Base-by-base conservation (phyloP, 2,888 invertebrate genomes). In the Phyllotreta cruciferae region DNA sequence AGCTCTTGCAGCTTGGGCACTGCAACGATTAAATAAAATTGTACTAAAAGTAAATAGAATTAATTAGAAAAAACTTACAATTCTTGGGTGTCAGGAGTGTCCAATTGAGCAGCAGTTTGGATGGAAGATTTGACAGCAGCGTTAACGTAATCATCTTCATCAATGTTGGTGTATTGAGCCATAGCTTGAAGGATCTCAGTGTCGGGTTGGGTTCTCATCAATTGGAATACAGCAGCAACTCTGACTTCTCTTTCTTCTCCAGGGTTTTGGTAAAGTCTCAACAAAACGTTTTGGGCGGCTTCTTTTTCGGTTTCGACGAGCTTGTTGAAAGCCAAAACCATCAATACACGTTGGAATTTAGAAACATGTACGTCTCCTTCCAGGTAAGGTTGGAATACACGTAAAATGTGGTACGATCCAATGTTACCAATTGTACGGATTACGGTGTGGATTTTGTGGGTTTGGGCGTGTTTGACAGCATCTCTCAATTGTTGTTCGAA, bases 81-180 rank as follows among this genome's bases (percentile, higher is more conserved):
- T 47, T 64, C 8, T n/a, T 66, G 37, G 53, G 49, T 60, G 61
- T 68, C 58, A 10, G 64, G 37, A 41, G 67, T 67, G 49, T 82
- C 78, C 41, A 88, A 78, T 63, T 82, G 62, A 62, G 88, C 84
- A 36, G 87, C 85, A 44, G 81, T 80, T 75, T 83, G 77, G 62
- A 91, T 88, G 13, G 82, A 81, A 24, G 86, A 84, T 74, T 87
- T 87, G 6, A 90, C 85, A 10, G 85, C 86, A 61, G 88, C 83
- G 67, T 87, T 87, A 0, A 91, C 89, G 45, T 89, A 85, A 54
- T 84, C 80, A 75, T 85, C 87, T 24, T 82, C 82, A 73, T 91
- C 91, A 55, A 82, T 78, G 68, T 88, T 84, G 5, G 90, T 90
- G 81, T 86, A 86, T 72, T 85, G 82, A 14, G 91, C 91, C 86